Evolutionary conservation across 1,140 invertebrate genomes (phyloP).

Genomic region (Holotrichia oblita): DNA sequence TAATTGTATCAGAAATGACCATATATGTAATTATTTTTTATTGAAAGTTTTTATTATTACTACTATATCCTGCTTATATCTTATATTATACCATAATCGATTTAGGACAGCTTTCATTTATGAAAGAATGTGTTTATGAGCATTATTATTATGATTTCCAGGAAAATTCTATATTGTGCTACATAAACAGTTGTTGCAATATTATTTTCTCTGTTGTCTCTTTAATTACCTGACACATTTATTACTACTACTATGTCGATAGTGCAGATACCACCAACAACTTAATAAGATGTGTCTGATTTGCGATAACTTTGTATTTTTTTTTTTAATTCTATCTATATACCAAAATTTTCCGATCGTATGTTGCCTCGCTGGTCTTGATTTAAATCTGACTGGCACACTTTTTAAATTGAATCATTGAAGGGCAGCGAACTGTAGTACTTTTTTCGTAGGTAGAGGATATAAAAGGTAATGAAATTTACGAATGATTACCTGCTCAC

Average conservation of each 20-base stretch:
- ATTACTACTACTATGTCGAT: no score
- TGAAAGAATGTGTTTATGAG: not conserved
- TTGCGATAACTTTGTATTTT: no score
- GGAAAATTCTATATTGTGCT: not conserved
- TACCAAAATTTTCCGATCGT: not conserved
- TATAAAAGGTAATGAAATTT: slow-evolving; percentile 33
- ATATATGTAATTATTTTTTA: not conserved
- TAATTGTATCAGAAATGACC: not conserved
- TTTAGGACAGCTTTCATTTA: no score
- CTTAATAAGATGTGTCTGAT: no score
- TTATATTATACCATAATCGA: no score
- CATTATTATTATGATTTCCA: not conserved
- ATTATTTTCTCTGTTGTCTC: no score
- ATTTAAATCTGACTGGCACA: slow-evolving; percentile 23
- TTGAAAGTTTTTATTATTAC: not conserved
- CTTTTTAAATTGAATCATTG: slow-evolving; percentile 28
- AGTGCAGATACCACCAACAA: no score
- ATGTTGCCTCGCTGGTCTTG: not conserved
- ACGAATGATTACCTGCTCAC: slow-evolving; percentile 28
- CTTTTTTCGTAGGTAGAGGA: slow-evolving; percentile 30
- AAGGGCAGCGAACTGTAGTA: slow-evolving; percentile 26
- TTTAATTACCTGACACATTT: no score
- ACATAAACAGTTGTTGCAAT: not conserved
- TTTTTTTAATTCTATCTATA: not conserved
- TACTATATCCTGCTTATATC: no score